Evolutionary conservation across 2,888 invertebrate genomes (phyloP).

Genomic region (Diarsia rubi): DNA sequence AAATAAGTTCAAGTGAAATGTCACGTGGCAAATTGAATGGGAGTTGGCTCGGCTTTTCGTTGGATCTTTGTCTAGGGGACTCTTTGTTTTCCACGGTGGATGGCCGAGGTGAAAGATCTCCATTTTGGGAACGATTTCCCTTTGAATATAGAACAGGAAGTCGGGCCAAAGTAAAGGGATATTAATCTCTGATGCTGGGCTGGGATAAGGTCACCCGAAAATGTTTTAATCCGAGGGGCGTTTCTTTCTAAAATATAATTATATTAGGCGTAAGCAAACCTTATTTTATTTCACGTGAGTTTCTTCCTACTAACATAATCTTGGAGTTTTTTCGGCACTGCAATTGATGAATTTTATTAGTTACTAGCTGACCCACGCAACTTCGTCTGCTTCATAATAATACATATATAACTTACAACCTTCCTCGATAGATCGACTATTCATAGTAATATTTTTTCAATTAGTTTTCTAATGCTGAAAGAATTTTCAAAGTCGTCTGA

Average conservation of each 20-base stretch:
- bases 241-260: neutral
- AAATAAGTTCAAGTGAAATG: constrained; percentile 66
- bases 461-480: too few relatives aligned
- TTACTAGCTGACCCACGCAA: too few relatives aligned
- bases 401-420: too few relatives aligned
- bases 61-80: constrained; percentile 57
- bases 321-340: neutral
- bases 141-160: constrained; percentile 22
- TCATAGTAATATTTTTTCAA: too few relatives aligned
- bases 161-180: constrained; percentile 19
- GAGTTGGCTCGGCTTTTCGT: constrained; percentile 67
- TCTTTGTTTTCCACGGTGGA: constrained; percentile 57
- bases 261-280: neutral
- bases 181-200: constrained; percentile 25
- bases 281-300: neutral
- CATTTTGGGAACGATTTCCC: constrained; percentile 49
- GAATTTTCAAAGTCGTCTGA: too few relatives aligned
- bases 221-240: constrained; percentile 2
- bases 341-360: neutral
- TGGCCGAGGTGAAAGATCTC: constrained; percentile 42
- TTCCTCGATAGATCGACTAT: too few relatives aligned
- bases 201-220: constrained; percentile 13
- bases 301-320: neutral
- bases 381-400: too few relatives aligned
- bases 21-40: constrained; percentile 70